Conservation (phyloP, 2,797 vertebrate species). For the Ispidina lecontei region DNA sequence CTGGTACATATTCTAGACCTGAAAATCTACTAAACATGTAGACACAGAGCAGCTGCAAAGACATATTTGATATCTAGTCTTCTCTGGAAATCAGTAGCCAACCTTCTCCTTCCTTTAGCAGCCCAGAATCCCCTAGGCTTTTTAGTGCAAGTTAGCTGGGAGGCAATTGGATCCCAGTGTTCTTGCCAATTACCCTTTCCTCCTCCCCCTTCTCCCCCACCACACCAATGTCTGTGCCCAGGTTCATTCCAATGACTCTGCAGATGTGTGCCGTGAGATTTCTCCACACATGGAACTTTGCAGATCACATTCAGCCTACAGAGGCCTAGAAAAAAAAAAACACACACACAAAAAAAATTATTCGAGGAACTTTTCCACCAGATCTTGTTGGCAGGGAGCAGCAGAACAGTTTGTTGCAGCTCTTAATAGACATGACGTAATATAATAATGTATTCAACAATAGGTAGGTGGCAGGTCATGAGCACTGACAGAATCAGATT, state of each 20-base stretch:
- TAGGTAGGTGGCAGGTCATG: slow-evolving; percentile 20
- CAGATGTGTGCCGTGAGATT: neutral
- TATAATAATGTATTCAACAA: neutral
- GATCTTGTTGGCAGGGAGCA: neutral
- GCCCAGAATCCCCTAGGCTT: neutral
- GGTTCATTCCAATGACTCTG: neutral
- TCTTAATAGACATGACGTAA: slow-evolving; percentile 46
- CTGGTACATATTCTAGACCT: neutral
- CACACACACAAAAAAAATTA: neutral
- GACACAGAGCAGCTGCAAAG: neutral
- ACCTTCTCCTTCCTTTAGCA: neutral
- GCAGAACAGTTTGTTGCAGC: slow-evolving; percentile 34
- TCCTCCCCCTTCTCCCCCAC: neutral
- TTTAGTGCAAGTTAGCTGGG: neutral
- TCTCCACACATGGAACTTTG: neutral
- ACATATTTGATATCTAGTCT: rapidly evolving
- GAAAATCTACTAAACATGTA: neutral
- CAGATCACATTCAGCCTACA: neutral
- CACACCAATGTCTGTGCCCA: rapidly evolving
- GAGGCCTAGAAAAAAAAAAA: neutral
- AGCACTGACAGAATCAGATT: slow-evolving; percentile 1
- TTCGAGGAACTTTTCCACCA: neutral
- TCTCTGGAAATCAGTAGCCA: neutral
- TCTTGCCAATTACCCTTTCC: neutral
- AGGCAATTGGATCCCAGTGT: neutral